Base-by-base conservation (phyloP, 2,113 vertebrate genomes). In the Xenopus borealis region DNA sequence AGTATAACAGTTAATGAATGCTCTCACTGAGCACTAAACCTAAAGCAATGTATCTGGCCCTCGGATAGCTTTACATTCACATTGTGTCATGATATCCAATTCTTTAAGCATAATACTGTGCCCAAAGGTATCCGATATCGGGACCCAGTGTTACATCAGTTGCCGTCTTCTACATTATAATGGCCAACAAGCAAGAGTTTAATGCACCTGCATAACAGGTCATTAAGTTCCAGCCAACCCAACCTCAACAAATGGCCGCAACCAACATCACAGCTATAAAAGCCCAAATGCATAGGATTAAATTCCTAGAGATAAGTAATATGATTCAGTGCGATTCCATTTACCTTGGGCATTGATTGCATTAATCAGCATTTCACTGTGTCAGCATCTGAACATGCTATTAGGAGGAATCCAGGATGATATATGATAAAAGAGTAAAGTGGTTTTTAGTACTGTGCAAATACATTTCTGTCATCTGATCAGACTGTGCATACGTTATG, bases 1-100 rank as follows among this genome's bases (percentile, higher is more conserved):
- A 67, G 65, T 20, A 46, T 67, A 67, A 67, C 65, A 67, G 65
- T 46, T 67, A 67, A 67, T 67, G 45, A 67, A 45, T 50, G 65
- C 27, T 67, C 65, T 16, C n/a, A 20, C 18, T 50, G 65, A n/a
- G 20, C 65, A 20, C 12, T 67, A 52, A 66, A 46, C 63, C 65
- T 18, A 19, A 19, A 18, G 46, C 46, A 67, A 52, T 20, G 18
- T 67, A 67, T 67, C 65, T 67, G 65, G 44, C 65, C 4, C 10
- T 67, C 3, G n/a, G 65, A 45, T 67, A 67, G 19, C 46, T 67
- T 67, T 67, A 67, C 65, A 50, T 18, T 47, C 19, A 52, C 20
- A 67, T 64, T 64, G 62, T 64, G 62, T 55, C 53, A n/a, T 55
- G 53, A 55, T 18, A 18, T 50, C 14, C 10, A 11, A 50, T 13